phyloP scores from a whole-genome alignment of 2,888 invertebrate genomes.

The Eupithecia dodoneata region DNA sequence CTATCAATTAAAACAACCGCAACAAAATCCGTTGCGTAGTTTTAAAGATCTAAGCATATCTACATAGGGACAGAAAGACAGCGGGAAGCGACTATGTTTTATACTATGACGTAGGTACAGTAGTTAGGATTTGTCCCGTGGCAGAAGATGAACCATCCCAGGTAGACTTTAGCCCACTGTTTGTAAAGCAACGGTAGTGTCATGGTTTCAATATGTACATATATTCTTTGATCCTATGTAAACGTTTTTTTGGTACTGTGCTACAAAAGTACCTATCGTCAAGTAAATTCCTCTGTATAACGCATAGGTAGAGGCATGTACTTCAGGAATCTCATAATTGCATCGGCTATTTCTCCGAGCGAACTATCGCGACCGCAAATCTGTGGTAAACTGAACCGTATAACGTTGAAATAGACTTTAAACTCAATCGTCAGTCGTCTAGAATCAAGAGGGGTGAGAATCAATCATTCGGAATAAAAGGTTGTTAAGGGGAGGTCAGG shows the following conservation, averaged over 20 bases:
- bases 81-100: no score
- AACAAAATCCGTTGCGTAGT: no score
- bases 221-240: no score
- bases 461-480: slow-evolving; percentile 47
- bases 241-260: no score
- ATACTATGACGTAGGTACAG: no score
- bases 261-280: no score
- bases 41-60: no score
- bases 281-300: not conserved
- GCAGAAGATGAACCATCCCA: not conserved
- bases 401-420: slow-evolving; percentile 15
- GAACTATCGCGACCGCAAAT: slow-evolving; percentile 10
- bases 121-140: no score
- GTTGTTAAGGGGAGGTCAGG: slow-evolving; percentile 41
- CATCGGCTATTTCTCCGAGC: slow-evolving; percentile 6
- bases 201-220: no score
- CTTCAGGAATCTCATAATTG: slow-evolving; percentile 31
- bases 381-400: slow-evolving; percentile 16
- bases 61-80: no score
- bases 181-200: no score
- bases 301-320: not conserved
- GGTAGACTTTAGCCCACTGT: not conserved
- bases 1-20: no score
- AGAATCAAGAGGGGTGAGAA: slow-evolving; percentile 42
- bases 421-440: slow-evolving; percentile 7